Conservation (phyloP, 2,113 vertebrate species). For the Hemichromis elongatus region DNA sequence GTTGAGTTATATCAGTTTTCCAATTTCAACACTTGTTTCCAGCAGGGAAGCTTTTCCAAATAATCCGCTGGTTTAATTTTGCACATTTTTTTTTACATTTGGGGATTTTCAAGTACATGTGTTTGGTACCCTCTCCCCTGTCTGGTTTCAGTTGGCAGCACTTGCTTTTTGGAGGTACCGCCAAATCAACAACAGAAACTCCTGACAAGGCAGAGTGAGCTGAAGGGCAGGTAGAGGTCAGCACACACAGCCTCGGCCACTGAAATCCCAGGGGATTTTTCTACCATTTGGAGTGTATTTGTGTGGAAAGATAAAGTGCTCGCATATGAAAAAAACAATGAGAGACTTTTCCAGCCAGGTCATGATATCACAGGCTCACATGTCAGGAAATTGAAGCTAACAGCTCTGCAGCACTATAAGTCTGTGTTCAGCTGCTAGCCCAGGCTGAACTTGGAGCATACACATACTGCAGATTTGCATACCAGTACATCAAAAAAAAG, state of each 20-base stretch:
- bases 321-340: neutral
- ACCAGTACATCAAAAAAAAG: neutral
- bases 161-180: neutral
- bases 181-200: slow-evolving; percentile 1
- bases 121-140: neutral
- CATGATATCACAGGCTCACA: neutral
- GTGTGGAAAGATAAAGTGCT: slow-evolving; percentile 25
- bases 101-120: neutral
- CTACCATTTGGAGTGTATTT: neutral
- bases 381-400: neutral
- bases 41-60: neutral
- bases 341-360: neutral
- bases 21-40: neutral
- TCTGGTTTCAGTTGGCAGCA: neutral
- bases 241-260: neutral
- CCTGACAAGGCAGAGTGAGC: neutral
- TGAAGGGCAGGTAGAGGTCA: slow-evolving; percentile 17
- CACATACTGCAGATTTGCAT: neutral
- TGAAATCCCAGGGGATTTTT: neutral
- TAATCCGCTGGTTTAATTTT: neutral
- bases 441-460: neutral
- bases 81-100: neutral
- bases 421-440: neutral
- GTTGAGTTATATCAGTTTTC: neutral
- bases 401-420: neutral